phyloP scores from a whole-genome alignment of 2,113 vertebrate genomes.

The Vicugna pacos region DNA sequence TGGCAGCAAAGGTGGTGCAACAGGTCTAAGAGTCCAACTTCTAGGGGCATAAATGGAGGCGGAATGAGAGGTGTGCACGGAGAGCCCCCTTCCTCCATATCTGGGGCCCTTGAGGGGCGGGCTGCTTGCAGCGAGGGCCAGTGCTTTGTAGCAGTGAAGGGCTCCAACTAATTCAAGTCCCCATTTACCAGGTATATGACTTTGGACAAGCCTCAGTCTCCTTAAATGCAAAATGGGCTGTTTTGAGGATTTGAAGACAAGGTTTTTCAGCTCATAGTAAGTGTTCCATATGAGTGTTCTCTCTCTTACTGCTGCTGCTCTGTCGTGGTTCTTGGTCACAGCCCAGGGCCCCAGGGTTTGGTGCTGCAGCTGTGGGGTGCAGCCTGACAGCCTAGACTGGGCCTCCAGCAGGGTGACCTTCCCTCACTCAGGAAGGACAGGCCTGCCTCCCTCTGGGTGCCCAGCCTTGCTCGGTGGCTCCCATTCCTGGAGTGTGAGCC shows the following conservation, averaged over 20 bases:
- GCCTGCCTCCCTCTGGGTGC: not conserved
- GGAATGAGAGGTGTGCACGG: not conserved
- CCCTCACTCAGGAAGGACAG: not conserved
- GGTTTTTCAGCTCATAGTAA: not conserved
- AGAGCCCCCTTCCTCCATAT: not conserved
- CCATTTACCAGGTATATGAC: not conserved
- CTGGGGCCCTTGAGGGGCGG: not conserved
- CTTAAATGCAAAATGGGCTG: not conserved
- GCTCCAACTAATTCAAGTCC: not conserved
- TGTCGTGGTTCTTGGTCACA: not conserved
- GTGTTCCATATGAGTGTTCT: rapidly evolving
- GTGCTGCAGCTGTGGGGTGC: not conserved
- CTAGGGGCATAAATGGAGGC: not conserved
- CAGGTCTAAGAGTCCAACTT: rapidly evolving
- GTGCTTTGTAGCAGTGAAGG: not conserved
- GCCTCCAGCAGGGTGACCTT: not conserved
- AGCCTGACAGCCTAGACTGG: not conserved
- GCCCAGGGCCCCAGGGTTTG: not conserved
- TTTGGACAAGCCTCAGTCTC: not conserved
- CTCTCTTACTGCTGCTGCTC: not conserved
- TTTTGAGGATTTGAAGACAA: not conserved
- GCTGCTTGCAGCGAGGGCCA: not conserved
- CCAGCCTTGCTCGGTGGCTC: not conserved
- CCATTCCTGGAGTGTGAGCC: not conserved
- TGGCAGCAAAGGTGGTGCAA: not conserved